These are phyloP conservation scores for Microcebus lehilahytsara DNA, from an alignment of 2,113 vertebrate genomes.

Conservation along the genomic window DNA sequence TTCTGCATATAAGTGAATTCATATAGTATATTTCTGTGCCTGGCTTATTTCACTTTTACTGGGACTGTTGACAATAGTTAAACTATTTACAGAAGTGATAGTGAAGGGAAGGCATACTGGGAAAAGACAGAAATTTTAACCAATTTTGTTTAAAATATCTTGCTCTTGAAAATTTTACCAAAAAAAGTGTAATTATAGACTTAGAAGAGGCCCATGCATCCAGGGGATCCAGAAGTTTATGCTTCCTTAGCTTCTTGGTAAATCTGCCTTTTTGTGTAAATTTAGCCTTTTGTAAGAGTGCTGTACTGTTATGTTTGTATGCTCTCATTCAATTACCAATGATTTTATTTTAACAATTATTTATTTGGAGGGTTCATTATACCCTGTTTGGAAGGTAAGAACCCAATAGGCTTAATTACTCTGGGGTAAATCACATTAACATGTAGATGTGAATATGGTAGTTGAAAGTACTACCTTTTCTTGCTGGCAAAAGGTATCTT, in stretches of 20 bases:
- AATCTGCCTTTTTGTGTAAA: neutral
- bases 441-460: neutral
- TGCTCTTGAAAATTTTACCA: neutral
- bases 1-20: neutral
- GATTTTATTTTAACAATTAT: neutral
- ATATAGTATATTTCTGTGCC: neutral
- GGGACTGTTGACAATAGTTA: neutral
- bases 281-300: neutral
- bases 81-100: neutral
- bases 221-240: neutral
- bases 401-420: neutral
- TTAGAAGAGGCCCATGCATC: neutral
- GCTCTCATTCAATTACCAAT: neutral
- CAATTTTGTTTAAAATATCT: neutral
- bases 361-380: neutral
- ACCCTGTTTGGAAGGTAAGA: neutral
- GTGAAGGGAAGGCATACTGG: too few species aligned
- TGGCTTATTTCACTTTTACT: neutral
- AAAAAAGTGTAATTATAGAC: neutral
- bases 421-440: neutral
- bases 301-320: rapidly evolving
- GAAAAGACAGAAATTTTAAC: neutral
- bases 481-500: slow-evolving; percentile 2
- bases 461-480: neutral
- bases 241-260: neutral